Evolutionary conservation across 2,888 invertebrate genomes (phyloP).

Genomic region (Pharmacophagus antenor): DNA sequence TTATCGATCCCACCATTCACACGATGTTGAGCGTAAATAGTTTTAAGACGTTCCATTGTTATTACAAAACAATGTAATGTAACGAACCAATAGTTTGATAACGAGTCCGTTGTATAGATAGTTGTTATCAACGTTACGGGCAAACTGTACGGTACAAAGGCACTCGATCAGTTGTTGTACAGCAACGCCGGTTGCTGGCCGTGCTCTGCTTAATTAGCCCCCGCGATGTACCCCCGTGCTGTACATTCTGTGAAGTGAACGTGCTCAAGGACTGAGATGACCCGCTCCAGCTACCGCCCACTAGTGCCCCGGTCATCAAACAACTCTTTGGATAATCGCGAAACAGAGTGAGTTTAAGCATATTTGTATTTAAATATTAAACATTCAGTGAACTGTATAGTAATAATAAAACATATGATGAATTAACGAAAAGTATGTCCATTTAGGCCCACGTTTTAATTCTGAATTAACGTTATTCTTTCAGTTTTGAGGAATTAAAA

Average conservation of each 20-base stretch:
- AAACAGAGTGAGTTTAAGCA: conserved; percentile 59
- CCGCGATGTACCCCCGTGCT: conserved; percentile 37
- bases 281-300: conserved; percentile 71
- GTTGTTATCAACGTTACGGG: conserved; percentile 39
- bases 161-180: conserved; percentile 53
- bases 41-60: conserved; percentile 48
- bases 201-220: conserved; percentile 50
- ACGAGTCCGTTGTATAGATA: conserved; percentile 50
- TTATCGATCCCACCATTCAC: conserved; percentile 64
- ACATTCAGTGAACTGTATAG: background rate
- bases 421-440: too few relatives aligned
- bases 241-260: conserved; percentile 32
- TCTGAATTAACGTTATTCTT: too few relatives aligned
- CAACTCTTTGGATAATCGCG: conserved; percentile 63
- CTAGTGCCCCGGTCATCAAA: conserved; percentile 68
- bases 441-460: too few relatives aligned
- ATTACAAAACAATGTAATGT: conserved; percentile 40
- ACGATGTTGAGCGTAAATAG: conserved; percentile 50
- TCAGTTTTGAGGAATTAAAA: too few relatives aligned
- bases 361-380: background rate
- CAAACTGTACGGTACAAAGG: conserved; percentile 53
- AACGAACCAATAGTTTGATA: conserved; percentile 39
- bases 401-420: too few relatives aligned
- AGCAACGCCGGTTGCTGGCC: conserved; percentile 48
- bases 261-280: conserved; percentile 48